A percentile compares a stretch with the other conserved stretches of the same genome.
phyloP scores from a whole-genome alignment of 2,888 invertebrate species.

The Holacanthella duospinosa region DNA sequence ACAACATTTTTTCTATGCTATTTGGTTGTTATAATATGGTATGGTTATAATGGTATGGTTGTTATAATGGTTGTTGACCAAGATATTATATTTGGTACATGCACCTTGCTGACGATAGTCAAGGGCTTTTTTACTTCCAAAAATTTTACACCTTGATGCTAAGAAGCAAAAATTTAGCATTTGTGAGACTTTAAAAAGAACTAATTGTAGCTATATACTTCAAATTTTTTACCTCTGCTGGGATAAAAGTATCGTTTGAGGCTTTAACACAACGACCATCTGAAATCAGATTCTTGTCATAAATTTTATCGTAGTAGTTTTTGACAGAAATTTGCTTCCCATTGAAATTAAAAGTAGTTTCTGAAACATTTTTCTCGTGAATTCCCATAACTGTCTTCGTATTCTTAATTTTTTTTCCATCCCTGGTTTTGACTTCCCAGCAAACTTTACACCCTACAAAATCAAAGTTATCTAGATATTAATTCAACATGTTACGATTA shows the following conservation, averaged over 20 bases:
- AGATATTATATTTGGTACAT: too few relatives aligned
- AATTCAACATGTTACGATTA: too few relatives aligned
- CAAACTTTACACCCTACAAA: not conserved
- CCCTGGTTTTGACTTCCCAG: not conserved
- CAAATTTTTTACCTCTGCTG: not conserved
- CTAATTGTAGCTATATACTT: not conserved
- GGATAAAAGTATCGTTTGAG: not conserved
- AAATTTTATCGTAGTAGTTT: slow-evolving; percentile 2
- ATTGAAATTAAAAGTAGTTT: not conserved
- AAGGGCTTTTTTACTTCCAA: too few relatives aligned
- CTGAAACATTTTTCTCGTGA: not conserved
- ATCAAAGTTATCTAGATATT: not conserved
- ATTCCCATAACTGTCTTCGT: not conserved
- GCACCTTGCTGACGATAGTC: too few relatives aligned
- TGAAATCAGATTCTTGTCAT: not conserved
- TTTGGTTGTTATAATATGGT: too few relatives aligned
- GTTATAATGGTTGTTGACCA: too few relatives aligned
- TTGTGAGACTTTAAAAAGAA: too few relatives aligned
- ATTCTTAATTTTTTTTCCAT: not conserved
- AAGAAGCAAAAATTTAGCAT: not conserved
- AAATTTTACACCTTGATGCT: too few relatives aligned
- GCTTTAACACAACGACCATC: not conserved
- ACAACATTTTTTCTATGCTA: too few relatives aligned
- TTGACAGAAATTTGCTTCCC: not conserved
- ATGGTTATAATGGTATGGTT: too few relatives aligned